A percentile compares a stretch with the other conserved stretches of the same genome.
Evolutionary conservation across 2,888 invertebrate genomes (phyloP).

Genomic region (Drosophila robusta): DNA sequence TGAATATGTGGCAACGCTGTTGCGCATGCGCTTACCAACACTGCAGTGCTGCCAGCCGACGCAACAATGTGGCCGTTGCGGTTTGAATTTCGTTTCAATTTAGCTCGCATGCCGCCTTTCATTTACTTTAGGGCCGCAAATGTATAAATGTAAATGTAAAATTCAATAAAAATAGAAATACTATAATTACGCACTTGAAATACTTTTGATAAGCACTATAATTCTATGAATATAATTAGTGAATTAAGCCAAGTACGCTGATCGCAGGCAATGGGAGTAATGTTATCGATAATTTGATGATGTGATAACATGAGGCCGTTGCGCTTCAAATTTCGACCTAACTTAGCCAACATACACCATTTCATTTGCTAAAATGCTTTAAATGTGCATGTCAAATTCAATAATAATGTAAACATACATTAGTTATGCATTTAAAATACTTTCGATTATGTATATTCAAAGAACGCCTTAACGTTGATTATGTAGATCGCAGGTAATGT

Average conservation of each 20-base stretch:
- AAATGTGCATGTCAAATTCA: too few relatives aligned
- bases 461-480: too few relatives aligned
- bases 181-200: too few relatives aligned
- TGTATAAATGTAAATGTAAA: neutral
- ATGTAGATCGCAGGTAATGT: too few relatives aligned
- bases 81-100: constrained; percentile 25
- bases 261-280: neutral
- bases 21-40: constrained; percentile 38
- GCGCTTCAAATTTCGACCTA: too few relatives aligned
- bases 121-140: neutral
- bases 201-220: neutral
- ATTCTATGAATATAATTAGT: neutral
- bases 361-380: too few relatives aligned
- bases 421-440: too few relatives aligned
- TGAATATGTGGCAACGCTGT: constrained; percentile 55
- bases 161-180: neutral
- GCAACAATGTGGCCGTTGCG: constrained; percentile 22
- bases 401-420: too few relatives aligned
- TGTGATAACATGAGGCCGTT: too few relatives aligned
- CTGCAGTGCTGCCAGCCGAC: constrained; percentile 38
- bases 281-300: neutral
- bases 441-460: too few relatives aligned
- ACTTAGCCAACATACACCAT: too few relatives aligned
- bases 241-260: neutral
- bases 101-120: rapidly evolving